Evolutionary conservation across 1,140 invertebrate genomes (phyloP), one percentile per base, ranked within the genome.

Genomic region (Bombus sylvicola): DNA sequence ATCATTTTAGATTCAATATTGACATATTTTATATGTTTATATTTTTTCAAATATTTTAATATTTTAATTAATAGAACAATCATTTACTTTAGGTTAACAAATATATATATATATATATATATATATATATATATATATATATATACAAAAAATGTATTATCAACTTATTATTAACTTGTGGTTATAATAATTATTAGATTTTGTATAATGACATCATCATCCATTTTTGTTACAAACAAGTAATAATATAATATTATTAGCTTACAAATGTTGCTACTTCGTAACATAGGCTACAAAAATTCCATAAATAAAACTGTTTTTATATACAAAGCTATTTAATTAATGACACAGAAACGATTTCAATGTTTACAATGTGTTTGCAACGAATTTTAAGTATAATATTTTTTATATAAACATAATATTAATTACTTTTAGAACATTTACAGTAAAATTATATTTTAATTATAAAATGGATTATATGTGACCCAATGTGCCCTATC

Each of bases 401-500:
- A 10, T 39, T 31, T 37, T 53, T 31, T 15, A 53, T 10, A 15
- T 13, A 53, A 53, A 25, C 10, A 47, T n/a, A 83, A 53, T 31
- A 43, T 9, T 81, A 71, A 79, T 81, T 34, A 59, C 57, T 59
- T 57, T 34, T 34, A 18, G 47, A 71, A 43, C 2, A 31, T 64
- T 86, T 39, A 59, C 4, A 59, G 34, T 85, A 22, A 77, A 75
- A 18, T 84, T 81, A 77, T 76, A 73, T 0, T 74, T 96, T 96
- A 99, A 96, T 98, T 98, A 95, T 99, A 99, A 93, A 98, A 98
- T 76, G 99, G 99, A 96, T 99, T 99, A 93, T 98, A 99, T 12
- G 99, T 99, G 77, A 99, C 97, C 99, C 99, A 99, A 94, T 99
- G 98, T 9, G 98, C 98, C 92, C 97, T 97, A 57, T 97, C 96